Conservation (phyloP, 37 sponge, comb jelly and placozoan genomes). For the Bolinopsis microptera region DNA sequence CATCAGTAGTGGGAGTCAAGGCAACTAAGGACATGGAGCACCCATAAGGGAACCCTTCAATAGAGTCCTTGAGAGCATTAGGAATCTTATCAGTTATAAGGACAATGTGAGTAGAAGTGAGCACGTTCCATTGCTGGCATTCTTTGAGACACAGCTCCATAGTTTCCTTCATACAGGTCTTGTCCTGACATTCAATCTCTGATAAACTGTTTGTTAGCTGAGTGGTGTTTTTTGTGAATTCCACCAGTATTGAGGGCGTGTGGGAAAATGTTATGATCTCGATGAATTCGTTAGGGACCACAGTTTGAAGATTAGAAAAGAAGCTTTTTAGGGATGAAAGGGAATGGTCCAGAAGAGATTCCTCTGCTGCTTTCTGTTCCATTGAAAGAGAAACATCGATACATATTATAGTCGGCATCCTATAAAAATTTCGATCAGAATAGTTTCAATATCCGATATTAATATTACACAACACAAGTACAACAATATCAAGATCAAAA, state of each 20-base stretch:
- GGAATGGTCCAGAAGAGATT: background rate
- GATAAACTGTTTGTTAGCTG: background rate
- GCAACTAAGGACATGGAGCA: constrained; percentile 13
- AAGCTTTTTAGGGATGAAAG: background rate
- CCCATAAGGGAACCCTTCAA: constrained; percentile 5
- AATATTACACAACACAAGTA: too few relatives aligned
- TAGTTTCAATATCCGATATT: background rate
- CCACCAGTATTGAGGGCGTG: background rate
- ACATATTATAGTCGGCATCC: constrained; percentile 57
- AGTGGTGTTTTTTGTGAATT: constrained; percentile 13
- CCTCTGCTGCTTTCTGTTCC: background rate
- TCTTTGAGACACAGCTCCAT: background rate
- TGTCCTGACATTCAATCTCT: background rate
- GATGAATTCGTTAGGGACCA: constrained; percentile 35
- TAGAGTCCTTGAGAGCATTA: background rate
- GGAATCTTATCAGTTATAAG: constrained; percentile 56
- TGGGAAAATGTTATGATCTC: constrained; percentile 38
- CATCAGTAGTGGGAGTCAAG: constrained; percentile 9
- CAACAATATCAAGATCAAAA: too few relatives aligned
- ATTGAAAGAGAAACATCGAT: constrained; percentile 45
- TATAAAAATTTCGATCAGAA: background rate
- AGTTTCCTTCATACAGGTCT: background rate
- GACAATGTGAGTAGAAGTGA: constrained; percentile 18
- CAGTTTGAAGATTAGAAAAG: background rate
- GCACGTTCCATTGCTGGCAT: constrained; percentile 19